phyloP scores from a whole-genome alignment of 2,113 vertebrate species.

The Varanus komodoensis region DNA sequence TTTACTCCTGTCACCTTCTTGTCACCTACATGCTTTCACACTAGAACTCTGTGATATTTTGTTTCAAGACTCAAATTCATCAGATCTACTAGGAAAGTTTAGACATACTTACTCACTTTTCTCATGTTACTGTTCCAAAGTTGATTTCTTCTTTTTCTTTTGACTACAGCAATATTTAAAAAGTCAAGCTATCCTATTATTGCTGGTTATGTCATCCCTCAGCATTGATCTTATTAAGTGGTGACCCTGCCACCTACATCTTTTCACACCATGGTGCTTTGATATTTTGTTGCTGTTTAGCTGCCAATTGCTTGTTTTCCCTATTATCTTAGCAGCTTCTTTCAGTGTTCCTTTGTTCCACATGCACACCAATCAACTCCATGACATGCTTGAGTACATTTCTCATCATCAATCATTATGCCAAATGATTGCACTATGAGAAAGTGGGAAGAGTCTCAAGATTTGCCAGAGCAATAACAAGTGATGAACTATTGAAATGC shows the following conservation, averaged over 20 bases:
- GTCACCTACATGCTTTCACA: neutral
- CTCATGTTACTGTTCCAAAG: neutral
- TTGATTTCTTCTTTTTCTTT: neutral
- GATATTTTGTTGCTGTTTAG: neutral
- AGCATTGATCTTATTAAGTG: neutral
- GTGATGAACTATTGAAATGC: neutral
- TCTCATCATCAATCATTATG: neutral
- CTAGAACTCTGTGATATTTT: neutral
- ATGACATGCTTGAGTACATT: neutral
- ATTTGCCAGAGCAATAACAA: neutral
- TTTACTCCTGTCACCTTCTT: neutral
- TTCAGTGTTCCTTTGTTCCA: neutral
- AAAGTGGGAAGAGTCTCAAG: neutral
- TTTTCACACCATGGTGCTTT: neutral
- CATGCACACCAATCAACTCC: neutral
- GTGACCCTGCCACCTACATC: neutral
- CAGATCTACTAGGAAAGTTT: neutral
- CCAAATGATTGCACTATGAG: neutral
- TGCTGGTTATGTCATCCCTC: neutral
- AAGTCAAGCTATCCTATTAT: neutral
- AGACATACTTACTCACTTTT: neutral
- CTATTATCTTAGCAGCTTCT: neutral
- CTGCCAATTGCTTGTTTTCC: neutral
- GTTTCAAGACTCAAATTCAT: neutral
- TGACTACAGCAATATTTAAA: neutral